Evolutionary conservation across 2,797 vertebrate genomes (phyloP).

Genomic region (Pseudochaenichthys georgianus): DNA sequence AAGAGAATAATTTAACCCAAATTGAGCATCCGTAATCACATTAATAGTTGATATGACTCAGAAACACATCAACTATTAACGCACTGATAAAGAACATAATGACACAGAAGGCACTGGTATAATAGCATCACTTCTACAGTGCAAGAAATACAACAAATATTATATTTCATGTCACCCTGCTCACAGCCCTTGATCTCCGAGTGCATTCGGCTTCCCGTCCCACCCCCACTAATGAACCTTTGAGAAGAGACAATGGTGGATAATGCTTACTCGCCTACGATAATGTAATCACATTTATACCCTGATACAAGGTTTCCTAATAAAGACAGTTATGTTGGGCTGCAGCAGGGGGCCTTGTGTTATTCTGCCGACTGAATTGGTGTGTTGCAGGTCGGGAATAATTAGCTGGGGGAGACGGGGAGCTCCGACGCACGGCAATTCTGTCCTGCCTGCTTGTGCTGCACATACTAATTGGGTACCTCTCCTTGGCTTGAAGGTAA

Average conservation of each 20-base stretch:
- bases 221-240: slow-evolving; percentile 48
- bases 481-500: slow-evolving; percentile 76
- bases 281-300: slow-evolving; percentile 61
- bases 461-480: slow-evolving; percentile 78
- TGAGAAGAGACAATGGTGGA: slow-evolving; percentile 29
- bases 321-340: slow-evolving; percentile 54
- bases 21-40: background rate
- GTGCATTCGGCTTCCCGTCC: background rate
- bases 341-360: slow-evolving; percentile 43
- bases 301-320: slow-evolving; percentile 61
- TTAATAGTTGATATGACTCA: background rate
- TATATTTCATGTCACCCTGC: background rate
- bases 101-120: background rate
- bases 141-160: background rate
- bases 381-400: slow-evolving; percentile 68
- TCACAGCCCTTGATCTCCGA: slow-evolving; percentile 5
- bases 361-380: slow-evolving; percentile 52
- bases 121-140: background rate
- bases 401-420: slow-evolving; percentile 72
- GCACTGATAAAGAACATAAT: background rate
- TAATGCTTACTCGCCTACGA: slow-evolving; percentile 42
- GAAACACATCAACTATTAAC: slow-evolving; percentile 2
- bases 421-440: slow-evolving; percentile 58
- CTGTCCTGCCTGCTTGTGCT: slow-evolving; percentile 66
- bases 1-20: background rate